Evolutionary conservation across 1,140 invertebrate species (phyloP), one percentile per base, ranked within the genome.

Genomic region (Drosophila persimilis): DNA sequence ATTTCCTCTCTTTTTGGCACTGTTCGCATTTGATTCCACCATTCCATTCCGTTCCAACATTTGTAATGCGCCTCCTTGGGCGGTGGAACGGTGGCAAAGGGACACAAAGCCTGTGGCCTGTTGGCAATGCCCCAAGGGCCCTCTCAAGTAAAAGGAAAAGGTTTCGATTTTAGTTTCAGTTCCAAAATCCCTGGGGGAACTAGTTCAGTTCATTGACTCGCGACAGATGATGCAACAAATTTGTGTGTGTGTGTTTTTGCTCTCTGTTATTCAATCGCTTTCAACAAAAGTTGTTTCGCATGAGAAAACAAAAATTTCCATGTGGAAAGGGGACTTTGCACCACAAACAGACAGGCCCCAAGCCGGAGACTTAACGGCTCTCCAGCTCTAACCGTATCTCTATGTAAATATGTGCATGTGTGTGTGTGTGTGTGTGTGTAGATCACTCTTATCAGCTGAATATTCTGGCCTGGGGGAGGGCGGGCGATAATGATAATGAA

Each of bases 281-380:
- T 47, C 56, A 53, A 66, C 63, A 66, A 66, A 66, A 53, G 39
- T 46, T 65, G 63, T 67, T 69, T 43, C 65, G 63, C 63, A 55
- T 69, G 65, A 69, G 65, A 67, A 69, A 69, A 69, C 65, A 69
- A 47, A 67, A 47, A 69, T 69, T 69, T 69, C 50, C 61, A 67
- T 67, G 44, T 29, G 35, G 35, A 31, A 7, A 7, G 8, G 58
- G 39, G 15, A 62, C 29, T 45, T 26, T 53, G 44, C 35, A 39
- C 35, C 35, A 39, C 4, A 39, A 9, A 39, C 35, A 39, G 7
- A 11, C 35, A 39, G 24, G 4, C n/a, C 35, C 6, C 45, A 2
- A 15, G 3, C 29, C 15, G 5, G 45, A 20, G 26, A 65, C 59
- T 64, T 65, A 65, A 65, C 39, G 60, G 60, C 58, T 61, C 48